Percentiles rank a stretch among this genome's conserved stretches.
Evolutionary conservation across 2,797 vertebrate species (phyloP).

Genomic region (Coluber constrictor): DNA sequence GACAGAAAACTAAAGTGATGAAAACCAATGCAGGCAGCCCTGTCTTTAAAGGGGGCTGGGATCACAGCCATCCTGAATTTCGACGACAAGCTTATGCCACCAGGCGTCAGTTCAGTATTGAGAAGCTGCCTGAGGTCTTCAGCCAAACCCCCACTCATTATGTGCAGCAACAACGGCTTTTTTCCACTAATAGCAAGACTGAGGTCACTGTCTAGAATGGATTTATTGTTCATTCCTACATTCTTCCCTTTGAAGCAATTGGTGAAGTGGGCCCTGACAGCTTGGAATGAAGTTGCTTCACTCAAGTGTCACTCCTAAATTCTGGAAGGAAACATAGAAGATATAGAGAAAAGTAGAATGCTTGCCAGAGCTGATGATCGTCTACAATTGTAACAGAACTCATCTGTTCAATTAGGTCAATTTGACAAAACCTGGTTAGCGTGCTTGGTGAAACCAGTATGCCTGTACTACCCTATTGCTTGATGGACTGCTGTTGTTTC

Average conservation of each 20-base stretch:
- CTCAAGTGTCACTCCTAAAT: background rate
- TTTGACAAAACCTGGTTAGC: background rate
- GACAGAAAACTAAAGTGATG: constrained; percentile 81
- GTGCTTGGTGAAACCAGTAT: constrained; percentile 31
- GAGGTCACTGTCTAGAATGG: constrained; percentile 86
- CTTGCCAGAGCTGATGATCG: background rate
- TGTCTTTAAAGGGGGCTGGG: constrained; percentile 56
- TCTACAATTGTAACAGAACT: background rate
- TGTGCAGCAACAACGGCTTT: constrained; percentile 75
- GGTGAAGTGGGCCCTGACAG: background rate
- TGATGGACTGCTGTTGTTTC: constrained; percentile 14
- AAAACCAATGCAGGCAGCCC: constrained; percentile 77
- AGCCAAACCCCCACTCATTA: constrained; percentile 75
- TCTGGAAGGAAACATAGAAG: background rate
- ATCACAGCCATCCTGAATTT: constrained; percentile 65
- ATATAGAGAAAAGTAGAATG: background rate
- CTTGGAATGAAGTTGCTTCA: background rate
- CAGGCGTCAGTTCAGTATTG: constrained; percentile 84
- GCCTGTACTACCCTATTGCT: constrained; percentile 3
- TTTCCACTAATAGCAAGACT: constrained; percentile 94
- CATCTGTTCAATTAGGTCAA: background rate
- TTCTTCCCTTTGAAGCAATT: constrained; percentile 3
- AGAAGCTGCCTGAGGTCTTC: constrained; percentile 85
- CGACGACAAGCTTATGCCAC: constrained; percentile 74
- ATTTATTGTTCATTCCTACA: background rate